These are phyloP conservation scores for Numenius phaeopus DNA, from an alignment of 2,797 vertebrate species.

Conservation along the genomic window DNA sequence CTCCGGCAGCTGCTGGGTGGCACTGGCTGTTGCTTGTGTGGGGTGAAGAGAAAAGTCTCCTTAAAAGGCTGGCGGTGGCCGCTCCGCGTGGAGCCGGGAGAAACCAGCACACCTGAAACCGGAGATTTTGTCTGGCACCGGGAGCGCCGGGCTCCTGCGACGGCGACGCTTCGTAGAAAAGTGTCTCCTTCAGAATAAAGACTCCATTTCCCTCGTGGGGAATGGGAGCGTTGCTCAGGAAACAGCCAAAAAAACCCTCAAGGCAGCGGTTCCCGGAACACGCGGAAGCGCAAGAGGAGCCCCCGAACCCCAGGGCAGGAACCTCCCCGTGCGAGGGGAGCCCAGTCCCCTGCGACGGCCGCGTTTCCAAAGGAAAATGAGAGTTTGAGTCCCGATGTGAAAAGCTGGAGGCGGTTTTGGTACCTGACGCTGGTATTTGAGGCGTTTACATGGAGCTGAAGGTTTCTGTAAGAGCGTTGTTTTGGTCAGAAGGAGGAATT, in stretches of 20 bases:
- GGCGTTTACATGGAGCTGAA: background rate
- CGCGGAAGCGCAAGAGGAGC: background rate
- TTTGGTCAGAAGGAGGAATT: background rate
- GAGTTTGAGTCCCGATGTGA: background rate
- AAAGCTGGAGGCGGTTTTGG: background rate
- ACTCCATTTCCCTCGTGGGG: background rate
- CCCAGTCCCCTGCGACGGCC: accelerated
- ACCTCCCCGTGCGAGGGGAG: background rate
- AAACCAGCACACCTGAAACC: background rate
- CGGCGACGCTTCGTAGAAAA: background rate
- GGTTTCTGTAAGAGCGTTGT: background rate
- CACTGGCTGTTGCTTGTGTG: background rate
- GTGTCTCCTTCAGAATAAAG: background rate
- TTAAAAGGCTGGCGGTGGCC: background rate
- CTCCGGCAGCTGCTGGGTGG: background rate
- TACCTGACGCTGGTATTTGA: background rate
- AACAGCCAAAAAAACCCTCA: background rate
- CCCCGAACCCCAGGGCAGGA: background rate
- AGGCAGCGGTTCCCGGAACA: background rate
- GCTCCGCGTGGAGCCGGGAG: background rate
- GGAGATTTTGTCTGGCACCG: background rate
- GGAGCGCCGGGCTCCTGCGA: accelerated
- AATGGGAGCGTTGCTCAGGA: background rate
- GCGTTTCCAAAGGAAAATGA: background rate
- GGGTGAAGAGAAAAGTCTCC: background rate